phyloP scores from a whole-genome alignment of 2,888 invertebrate species.

The Oligia strigilis region DNA sequence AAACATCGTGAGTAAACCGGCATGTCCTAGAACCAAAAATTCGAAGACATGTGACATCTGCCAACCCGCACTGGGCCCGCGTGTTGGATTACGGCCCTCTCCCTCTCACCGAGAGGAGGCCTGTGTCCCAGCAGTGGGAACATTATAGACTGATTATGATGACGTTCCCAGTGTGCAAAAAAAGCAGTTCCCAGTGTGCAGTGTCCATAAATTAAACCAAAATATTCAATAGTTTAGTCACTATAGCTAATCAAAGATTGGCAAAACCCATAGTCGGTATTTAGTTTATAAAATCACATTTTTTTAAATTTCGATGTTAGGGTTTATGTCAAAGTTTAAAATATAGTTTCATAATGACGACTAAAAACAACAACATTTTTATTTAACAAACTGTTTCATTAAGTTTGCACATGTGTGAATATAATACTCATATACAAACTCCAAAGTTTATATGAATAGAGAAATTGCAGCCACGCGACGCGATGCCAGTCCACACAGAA shows the following conservation, averaged over 20 bases:
- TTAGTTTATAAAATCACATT: background rate
- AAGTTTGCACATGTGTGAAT: slow-evolving; percentile 20
- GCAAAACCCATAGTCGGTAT: background rate
- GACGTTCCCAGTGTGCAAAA: too few relatives aligned
- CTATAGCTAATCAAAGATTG: background rate
- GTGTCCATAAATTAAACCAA: background rate
- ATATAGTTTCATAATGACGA: background rate
- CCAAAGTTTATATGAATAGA: slow-evolving; percentile 54
- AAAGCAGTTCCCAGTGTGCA: too few relatives aligned
- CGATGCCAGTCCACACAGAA: slow-evolving; percentile 33
- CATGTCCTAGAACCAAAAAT: too few relatives aligned
- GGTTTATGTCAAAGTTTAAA: background rate
- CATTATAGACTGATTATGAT: too few relatives aligned
- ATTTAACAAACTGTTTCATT: slow-evolving; percentile 7
- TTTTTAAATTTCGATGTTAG: background rate
- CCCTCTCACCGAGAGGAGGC: too few relatives aligned
- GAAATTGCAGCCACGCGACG: slow-evolving; percentile 39
- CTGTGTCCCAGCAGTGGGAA: too few relatives aligned
- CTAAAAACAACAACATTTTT: background rate
- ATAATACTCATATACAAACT: slow-evolving; percentile 24
- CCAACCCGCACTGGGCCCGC: too few relatives aligned
- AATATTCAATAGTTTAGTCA: background rate
- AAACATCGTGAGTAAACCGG: too few relatives aligned
- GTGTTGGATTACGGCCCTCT: too few relatives aligned
- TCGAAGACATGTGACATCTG: too few relatives aligned